Conservation (phyloP, 30 jellyfish, hydroid and myxozoan genomes). For the Catostylus mosaicus region DNA sequence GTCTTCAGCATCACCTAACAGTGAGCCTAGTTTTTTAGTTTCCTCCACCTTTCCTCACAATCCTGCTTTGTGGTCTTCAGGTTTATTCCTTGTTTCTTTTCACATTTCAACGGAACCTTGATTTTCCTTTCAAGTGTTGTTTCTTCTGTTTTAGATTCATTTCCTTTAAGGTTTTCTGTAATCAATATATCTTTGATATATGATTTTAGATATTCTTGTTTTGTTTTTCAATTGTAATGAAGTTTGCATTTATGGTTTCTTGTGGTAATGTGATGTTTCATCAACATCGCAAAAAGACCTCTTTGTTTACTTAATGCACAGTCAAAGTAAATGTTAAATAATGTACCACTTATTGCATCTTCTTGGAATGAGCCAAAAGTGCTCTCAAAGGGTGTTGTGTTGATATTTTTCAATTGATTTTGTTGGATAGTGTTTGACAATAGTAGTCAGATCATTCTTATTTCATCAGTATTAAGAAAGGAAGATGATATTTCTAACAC, state of each 20-base stretch:
- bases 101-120: constrained; percentile 59
- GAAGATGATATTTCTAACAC: constrained; percentile 17
- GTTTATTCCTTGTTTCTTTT: constrained; percentile 60
- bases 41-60: constrained; percentile 43
- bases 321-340: constrained; percentile 48
- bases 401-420: constrained; percentile 34
- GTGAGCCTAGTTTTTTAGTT: constrained; percentile 1
- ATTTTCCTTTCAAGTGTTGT: constrained; percentile 41
- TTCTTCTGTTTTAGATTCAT: constrained; percentile 28
- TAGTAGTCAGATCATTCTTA: constrained; percentile 52
- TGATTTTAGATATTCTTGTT: constrained; percentile 13
- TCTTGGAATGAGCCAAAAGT: constrained; percentile 58
- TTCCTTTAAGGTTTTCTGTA: too few species aligned
- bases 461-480: constrained; percentile 26
- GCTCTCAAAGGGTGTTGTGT: constrained; percentile 41
- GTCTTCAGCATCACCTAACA: constrained; percentile 45
- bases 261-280: constrained; percentile 47
- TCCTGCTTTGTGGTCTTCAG: constrained; percentile 40
- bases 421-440: constrained; percentile 24
- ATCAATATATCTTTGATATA: neutral
- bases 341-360: constrained; percentile 61
- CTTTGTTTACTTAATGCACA: constrained; percentile 44
- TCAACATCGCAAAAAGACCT: constrained; percentile 25
- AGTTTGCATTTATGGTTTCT: constrained; percentile 55
- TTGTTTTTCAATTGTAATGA: constrained; percentile 32